These are phyloP conservation scores for Goniozus legneri DNA, from an alignment of 1,140 invertebrate genomes.

Conservation along the genomic window DNA sequence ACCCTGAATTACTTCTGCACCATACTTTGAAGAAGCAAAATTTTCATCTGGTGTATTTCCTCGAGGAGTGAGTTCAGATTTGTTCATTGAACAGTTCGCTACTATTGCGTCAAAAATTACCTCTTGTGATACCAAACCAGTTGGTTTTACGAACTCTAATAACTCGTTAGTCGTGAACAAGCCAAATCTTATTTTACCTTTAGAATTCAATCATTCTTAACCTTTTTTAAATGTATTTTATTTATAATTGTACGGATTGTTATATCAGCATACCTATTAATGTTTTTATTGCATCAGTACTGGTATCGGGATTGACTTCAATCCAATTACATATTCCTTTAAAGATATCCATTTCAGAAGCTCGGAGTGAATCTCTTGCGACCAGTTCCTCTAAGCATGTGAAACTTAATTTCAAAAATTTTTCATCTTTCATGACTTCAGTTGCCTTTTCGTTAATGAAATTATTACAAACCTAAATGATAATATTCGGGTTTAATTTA, in stretches of 20 bases:
- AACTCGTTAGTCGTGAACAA: conserved; percentile 86
- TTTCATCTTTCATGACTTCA: conserved; percentile 79
- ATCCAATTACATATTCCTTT: conserved; percentile 83
- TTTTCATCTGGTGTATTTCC: conserved; percentile 83
- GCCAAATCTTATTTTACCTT: conserved; percentile 73
- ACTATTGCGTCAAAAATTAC: conserved; percentile 92
- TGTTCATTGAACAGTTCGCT: conserved; percentile 70
- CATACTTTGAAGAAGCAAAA: conserved; percentile 73
- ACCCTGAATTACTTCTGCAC: conserved; percentile 79
- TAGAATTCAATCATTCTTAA: too few species aligned
- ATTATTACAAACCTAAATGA: conserved; percentile 62
- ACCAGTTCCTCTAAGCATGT: conserved; percentile 80
- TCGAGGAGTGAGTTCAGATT: conserved; percentile 76
- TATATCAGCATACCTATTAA: not conserved
- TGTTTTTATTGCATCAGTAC: conserved; percentile 53
- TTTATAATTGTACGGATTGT: too few species aligned
- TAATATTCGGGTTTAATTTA: conserved; percentile 3
- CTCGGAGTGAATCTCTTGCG: conserved; percentile 91
- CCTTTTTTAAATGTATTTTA: too few species aligned
- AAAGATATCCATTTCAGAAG: conserved; percentile 94
- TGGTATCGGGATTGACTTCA: conserved; percentile 67
- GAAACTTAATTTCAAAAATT: conserved; percentile 79
- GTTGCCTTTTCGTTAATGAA: conserved; percentile 88
- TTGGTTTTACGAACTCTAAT: conserved; percentile 81
- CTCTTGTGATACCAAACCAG: conserved; percentile 81